Evolutionary conservation across 2,113 vertebrate species (phyloP).

Genomic region (Pandion haliaetus): DNA sequence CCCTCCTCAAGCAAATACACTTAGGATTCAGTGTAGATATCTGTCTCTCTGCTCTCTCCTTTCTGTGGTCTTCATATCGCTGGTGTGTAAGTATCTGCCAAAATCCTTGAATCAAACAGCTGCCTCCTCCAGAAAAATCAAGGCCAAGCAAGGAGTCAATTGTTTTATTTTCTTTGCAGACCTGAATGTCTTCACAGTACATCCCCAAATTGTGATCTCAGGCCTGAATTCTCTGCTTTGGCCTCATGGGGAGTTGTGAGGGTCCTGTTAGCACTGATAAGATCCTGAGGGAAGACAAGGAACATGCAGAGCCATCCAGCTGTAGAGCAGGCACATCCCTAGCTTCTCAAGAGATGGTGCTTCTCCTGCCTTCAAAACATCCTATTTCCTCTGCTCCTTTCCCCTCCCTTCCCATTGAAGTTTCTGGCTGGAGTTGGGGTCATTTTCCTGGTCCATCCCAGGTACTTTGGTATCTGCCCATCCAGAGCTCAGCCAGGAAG

Average conservation of each 20-base stretch:
- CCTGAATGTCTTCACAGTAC: not conserved
- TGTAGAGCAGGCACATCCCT: not conserved
- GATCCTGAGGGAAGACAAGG: not conserved
- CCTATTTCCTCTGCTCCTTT: not conserved
- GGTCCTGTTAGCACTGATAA: not conserved
- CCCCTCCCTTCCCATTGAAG: not conserved
- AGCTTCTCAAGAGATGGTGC: not conserved
- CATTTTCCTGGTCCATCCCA: not conserved
- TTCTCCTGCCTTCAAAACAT: not conserved
- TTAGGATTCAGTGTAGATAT: not conserved
- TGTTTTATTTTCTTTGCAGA: not conserved
- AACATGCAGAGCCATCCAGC: not conserved
- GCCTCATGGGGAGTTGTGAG: not conserved
- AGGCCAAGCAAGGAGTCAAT: not conserved
- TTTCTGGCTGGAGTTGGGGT: not conserved
- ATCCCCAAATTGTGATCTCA: not conserved
- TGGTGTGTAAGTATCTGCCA: not conserved
- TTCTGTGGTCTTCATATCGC: not conserved
- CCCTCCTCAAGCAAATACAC: not conserved
- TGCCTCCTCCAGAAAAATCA: not conserved
- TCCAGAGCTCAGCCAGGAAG: not conserved
- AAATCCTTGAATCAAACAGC: not conserved
- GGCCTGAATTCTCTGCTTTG: not conserved
- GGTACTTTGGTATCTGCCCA: not conserved
- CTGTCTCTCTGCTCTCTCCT: not conserved